Conservation (phyloP, 2,888 invertebrate genomes). For the Zhengitettix transpicula region DNA sequence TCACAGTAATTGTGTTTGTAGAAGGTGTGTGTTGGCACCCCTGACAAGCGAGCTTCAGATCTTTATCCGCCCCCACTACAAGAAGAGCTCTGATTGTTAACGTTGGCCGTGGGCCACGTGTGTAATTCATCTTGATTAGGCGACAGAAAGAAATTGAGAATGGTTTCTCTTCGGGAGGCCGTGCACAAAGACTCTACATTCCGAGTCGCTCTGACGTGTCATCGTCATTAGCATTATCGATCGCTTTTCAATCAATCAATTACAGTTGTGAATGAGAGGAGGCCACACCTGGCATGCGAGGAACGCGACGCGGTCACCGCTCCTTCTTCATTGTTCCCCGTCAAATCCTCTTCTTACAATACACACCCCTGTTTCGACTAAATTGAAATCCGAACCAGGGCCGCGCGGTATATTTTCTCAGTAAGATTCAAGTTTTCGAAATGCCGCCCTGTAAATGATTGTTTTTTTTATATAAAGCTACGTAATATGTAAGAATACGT, state of each 20-base stretch:
- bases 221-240: conserved; percentile 12
- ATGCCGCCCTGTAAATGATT: no score
- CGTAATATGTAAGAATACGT: no score
- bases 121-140: conserved; percentile 9
- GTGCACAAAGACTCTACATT: background rate
- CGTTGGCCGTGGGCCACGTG: background rate
- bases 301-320: background rate
- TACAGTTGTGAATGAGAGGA: background rate
- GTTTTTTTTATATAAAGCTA: no score
- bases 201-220: conserved; percentile 7
- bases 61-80: background rate
- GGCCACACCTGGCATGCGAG: background rate
- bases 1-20: background rate
- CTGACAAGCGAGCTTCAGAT: background rate
- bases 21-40: conserved; percentile 1
- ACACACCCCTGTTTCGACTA: no score
- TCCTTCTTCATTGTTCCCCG: background rate
- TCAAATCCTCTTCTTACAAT: no score
- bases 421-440: no score
- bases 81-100: conserved; percentile 2
- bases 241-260: conserved; percentile 10
- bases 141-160: conserved; percentile 3
- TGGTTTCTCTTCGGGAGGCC: background rate
- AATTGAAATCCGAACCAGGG: no score
- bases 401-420: no score